Base-by-base conservation (phyloP, 2,888 invertebrate genomes). In the Gymnoscelis rufifasciata region DNA sequence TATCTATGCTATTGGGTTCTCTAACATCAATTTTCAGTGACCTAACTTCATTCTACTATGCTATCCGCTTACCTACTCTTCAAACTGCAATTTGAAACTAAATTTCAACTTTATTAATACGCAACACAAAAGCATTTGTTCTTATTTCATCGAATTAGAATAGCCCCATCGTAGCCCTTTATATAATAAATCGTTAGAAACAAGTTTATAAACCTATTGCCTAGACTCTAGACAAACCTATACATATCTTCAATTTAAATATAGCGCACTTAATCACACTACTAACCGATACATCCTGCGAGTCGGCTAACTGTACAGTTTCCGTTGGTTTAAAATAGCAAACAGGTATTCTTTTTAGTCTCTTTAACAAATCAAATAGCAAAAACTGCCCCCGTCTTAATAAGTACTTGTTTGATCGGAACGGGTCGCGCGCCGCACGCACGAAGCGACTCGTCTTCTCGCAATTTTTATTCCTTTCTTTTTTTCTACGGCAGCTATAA, bases 331-430 rank as follows among this genome's bases (percentile, higher is more conserved):
- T 80, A 78, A 82, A 87, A 87, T 87, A 87, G 84, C 82, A 78
- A 86, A 83, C 87, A 79, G 75, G 87, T 86, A 82, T 67, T 58
- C 62, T 75, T 81, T 83, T 80, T 82, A 80, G 73, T 73, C 76
- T 81, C 77, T 84, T 84, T 83, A 79, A 78, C 82, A 87, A 87
- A 87, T 86, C 83, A 87, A 86, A 86, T 82, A 82, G 83, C 80
- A 87, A 87, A 87, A 87, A 86, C 82, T 82, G 83, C 82, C 75
- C 81, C 75, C 73, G 83, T 80, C 83, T 86, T 84, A 87, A 86
- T 87, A 84, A 84, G 87, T 81, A 83, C 72, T 73, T 66, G 70
- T 59, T 60, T 66, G 74, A 75, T 78, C 69, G 71, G 70, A 81
- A 77, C 84, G 71, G 66, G 83, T 82, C 83, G 79, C 75, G 74